Evolutionary conservation across 2,888 invertebrate genomes (phyloP).

Genomic region (Lasioglossum malachurum): DNA sequence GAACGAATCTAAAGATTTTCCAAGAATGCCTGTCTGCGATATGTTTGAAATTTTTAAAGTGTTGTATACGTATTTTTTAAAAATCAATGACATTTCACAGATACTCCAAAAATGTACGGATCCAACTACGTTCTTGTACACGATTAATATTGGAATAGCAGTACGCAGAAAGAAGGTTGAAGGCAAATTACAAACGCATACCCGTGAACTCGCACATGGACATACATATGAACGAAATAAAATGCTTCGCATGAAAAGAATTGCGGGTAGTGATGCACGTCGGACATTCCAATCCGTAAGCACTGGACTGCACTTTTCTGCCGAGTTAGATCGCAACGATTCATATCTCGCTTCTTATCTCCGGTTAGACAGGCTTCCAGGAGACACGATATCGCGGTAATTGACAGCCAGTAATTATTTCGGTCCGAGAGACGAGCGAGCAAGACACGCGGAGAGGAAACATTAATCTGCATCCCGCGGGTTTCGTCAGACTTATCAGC

Average conservation of each 20-base stretch:
- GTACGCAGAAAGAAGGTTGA: too few species aligned
- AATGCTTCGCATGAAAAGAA: background rate
- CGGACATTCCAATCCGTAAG: background rate
- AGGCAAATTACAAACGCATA: too few species aligned
- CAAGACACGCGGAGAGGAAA: conserved; percentile 53
- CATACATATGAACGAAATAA: background rate
- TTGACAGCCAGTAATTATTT: conserved; percentile 59
- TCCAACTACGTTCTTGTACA: too few species aligned
- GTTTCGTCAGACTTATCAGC: conserved; percentile 62
- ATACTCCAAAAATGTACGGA: too few species aligned
- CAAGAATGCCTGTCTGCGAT: too few species aligned
- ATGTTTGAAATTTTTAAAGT: too few species aligned
- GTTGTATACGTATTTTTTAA: too few species aligned
- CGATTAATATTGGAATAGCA: too few species aligned
- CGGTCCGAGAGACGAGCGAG: conserved; percentile 37
- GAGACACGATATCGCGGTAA: conserved; percentile 41
- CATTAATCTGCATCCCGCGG: conserved; percentile 48
- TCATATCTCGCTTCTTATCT: background rate
- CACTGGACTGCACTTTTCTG: background rate
- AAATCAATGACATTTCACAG: too few species aligned
- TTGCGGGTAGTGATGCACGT: background rate
- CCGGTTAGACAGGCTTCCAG: conserved; percentile 21
- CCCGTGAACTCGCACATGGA: too few species aligned
- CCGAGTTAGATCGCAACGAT: background rate
- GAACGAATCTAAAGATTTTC: too few species aligned